Percentiles rank a stretch among this genome's conserved stretches.
Conservation (phyloP, 1,140 invertebrate species). For the Trichonephila clavata region DNA sequence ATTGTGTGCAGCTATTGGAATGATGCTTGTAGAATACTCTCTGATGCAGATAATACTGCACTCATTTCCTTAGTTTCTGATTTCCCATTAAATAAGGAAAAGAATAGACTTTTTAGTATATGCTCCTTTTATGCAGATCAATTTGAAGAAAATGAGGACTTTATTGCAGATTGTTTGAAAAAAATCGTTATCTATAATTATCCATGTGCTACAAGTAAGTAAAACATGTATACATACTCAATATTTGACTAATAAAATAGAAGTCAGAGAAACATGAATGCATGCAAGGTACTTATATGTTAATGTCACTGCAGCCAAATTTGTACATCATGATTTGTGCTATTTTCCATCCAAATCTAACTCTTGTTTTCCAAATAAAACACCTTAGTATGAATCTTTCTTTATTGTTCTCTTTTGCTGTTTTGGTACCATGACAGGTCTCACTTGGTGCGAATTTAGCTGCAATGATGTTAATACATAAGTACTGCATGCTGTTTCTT, state of each 20-base stretch:
- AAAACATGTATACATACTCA: neutral
- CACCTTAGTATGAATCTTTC: too few relatives aligned
- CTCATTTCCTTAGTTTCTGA: neutral
- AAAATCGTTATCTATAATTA: neutral
- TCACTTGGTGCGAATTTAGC: too few relatives aligned
- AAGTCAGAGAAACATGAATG: too few relatives aligned
- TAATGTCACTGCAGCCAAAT: too few relatives aligned
- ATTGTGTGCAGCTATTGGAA: neutral
- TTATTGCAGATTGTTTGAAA: neutral
- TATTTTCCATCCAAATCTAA: too few relatives aligned
- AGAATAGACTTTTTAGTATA: neutral
- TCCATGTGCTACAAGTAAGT: slow-evolving; percentile 41
- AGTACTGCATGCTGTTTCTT: too few relatives aligned
- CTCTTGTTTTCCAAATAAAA: too few relatives aligned
- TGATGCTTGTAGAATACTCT: neutral
- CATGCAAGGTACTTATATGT: too few relatives aligned
- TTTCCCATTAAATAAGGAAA: neutral
- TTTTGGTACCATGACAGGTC: too few relatives aligned
- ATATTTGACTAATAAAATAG: neutral
- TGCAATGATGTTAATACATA: too few relatives aligned
- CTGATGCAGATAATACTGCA: neutral
- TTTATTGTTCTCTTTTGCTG: too few relatives aligned
- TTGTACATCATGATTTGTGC: too few relatives aligned
- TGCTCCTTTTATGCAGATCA: neutral
- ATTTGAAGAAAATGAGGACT: neutral